Evolutionary conservation across 2,888 invertebrate species (phyloP).

Genomic region (Plusia festucae): DNA sequence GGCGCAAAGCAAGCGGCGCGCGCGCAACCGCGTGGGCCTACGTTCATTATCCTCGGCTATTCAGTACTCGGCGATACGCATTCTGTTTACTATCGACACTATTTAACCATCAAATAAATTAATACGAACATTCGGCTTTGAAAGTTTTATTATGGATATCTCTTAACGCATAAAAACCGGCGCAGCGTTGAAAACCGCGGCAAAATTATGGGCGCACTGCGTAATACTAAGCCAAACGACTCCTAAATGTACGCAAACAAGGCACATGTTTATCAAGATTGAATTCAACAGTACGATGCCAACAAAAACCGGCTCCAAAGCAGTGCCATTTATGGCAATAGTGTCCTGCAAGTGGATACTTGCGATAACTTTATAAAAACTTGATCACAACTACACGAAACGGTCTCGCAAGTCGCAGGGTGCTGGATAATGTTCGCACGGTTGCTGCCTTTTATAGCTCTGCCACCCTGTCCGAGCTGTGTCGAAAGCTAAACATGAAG

Average conservation of each 20-base stretch:
- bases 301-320: constrained; percentile 79
- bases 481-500: constrained; percentile 77
- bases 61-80: constrained; percentile 34
- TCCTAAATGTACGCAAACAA: constrained; percentile 77
- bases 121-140: constrained; percentile 1
- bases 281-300: constrained; percentile 77
- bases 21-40: constrained; percentile 49
- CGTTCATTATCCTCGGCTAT: constrained; percentile 49
- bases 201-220: constrained; percentile 58
- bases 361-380: constrained; percentile 82
- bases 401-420: constrained; percentile 76
- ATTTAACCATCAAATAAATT: constrained; percentile 19
- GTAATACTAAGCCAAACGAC: constrained; percentile 61
- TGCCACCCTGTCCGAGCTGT: constrained; percentile 64
- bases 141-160: constrained; percentile 15
- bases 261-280: constrained; percentile 79
- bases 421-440: constrained; percentile 80
- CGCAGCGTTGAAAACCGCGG: constrained; percentile 49
- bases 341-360: constrained; percentile 81
- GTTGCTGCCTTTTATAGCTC: constrained; percentile 76
- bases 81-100: constrained; percentile 43
- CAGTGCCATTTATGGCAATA: constrained; percentile 75
- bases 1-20: constrained; percentile 47
- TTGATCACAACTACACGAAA: constrained; percentile 82
- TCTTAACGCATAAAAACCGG: constrained; percentile 40